Base-by-base conservation (phyloP, 2,888 invertebrate genomes). In the Drosophila helvetica region DNA sequence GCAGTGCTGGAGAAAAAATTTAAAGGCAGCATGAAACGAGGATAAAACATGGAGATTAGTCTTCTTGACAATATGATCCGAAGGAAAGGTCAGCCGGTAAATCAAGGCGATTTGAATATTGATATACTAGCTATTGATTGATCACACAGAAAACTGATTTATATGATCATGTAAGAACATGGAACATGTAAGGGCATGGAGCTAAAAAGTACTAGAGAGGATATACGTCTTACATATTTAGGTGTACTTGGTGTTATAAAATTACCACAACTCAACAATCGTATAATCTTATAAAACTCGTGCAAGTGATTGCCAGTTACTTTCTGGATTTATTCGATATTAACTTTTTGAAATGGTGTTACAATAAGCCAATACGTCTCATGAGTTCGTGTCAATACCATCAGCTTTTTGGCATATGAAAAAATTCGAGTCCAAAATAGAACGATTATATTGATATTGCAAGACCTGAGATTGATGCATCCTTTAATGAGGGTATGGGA, bases 61-160 rank as follows among this genome's bases (percentile, higher is more conserved):
- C 33, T 46, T 53, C 30, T 52, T 33, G 33, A 45, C 45, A 47
- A 60, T 46, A 18, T 22, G 25, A 38, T 53, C 12, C 3, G 17
- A 9, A 22, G 47, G 3, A 22, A 53, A 60, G 2, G 10, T 46
- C 22, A 22, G 22, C 38, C 30, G 19, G 19, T 17, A 61, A 51
- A 57, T 25, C 9, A 17, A 53, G 17, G 47, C 47, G 42, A 47
- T 47, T 57, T 57, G 2, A 42, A 57, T 27, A n/a, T 18, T n/a
- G 46, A 53, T 10, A 47, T 10, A 7, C 46, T 3, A 30, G 47
- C 9, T 19, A 10, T 56, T 47, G 56, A 56, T 33, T 56, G 19
- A 15, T 47, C 9, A 56, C 52, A 46, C 45, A 38, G 15, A 46
- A 60, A 54, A 50, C 62, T 27, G 54, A 50, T 50, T 58, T 59